phyloP scores from a whole-genome alignment of 1,140 invertebrate species.

The Spodoptera frugiperda region DNA sequence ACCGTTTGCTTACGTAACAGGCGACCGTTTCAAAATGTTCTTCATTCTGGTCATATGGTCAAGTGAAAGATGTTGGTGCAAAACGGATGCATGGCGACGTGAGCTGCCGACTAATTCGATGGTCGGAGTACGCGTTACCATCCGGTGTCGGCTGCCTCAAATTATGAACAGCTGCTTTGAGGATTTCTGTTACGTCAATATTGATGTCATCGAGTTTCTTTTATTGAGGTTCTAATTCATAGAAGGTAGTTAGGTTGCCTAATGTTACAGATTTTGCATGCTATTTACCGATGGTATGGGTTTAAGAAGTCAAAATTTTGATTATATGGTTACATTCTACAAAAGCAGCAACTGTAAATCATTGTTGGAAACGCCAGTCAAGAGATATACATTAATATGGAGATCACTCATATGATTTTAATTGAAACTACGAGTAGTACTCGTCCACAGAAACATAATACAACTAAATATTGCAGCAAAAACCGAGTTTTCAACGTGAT shows the following conservation, averaged over 20 bases:
- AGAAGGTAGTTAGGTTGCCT: background rate
- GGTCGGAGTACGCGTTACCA: slow-evolving; percentile 14
- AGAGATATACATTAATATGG: too few species aligned
- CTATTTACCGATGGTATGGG: too few species aligned
- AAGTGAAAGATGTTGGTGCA: slow-evolving; percentile 62
- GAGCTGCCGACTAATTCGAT: slow-evolving; percentile 36
- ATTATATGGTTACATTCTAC: too few species aligned
- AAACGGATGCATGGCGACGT: slow-evolving; percentile 58
- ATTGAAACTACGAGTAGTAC: too few species aligned
- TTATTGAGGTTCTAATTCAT: slow-evolving; percentile 3
- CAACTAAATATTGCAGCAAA: too few species aligned
- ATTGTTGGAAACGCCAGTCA: too few species aligned
- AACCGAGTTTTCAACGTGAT: too few species aligned
- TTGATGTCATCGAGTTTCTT: slow-evolving; percentile 9
- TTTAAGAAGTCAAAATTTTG: too few species aligned
- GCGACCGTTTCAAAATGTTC: slow-evolving; percentile 51
- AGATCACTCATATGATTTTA: too few species aligned
- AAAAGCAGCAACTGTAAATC: too few species aligned
- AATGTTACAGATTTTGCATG: background rate
- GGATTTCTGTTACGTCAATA: slow-evolving; percentile 28
- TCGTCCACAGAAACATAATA: too few species aligned
- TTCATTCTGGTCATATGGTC: slow-evolving; percentile 51
- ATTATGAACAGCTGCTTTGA: slow-evolving; percentile 29
- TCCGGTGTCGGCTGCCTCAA: slow-evolving; percentile 11
- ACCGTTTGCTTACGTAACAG: slow-evolving; percentile 59